Evolutionary conservation across 2,797 vertebrate species (phyloP), one percentile per base, ranked within the genome.

Genomic region (Pitangus sulphuratus): DNA sequence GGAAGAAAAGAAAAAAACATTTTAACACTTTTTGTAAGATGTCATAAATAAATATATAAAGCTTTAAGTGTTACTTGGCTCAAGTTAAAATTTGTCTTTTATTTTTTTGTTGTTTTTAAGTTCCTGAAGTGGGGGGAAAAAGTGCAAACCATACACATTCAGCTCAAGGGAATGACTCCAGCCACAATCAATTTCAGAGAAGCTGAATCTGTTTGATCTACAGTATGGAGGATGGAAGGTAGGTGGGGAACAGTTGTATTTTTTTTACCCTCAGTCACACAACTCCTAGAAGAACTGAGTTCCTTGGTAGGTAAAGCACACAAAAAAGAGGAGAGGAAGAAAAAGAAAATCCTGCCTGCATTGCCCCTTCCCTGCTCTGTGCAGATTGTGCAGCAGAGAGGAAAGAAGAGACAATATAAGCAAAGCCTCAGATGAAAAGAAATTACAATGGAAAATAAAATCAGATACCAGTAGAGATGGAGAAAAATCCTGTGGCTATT

Each of bases 21-120:
- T 95, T 94, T 84, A 87, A 97, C 94, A 90, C 87, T 81, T 96
- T 84, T 80, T 90, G 95, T 91, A 97, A 97, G 97, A 97, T 95
- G 97, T 96, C 96, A 98, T 98, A 98, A 98, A 98, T 98, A 98
- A 98, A 98, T 98, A 98, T 72, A 92, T 95, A 98, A 98, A 98
- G 95, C 97, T 97, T 97, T 97, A 97, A 95, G 19, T 95, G 91
- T 97, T 97, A 97, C 92, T 96, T 70, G 84, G 95, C 95, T 98
- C 96, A 95, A 96, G 82, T 96, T 89, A 93, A 95, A 97, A 97
- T 84, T 96, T 97, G 94, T 91, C 91, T 96, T 96, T 75, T 30
- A 13, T 44, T 80, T 92, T 39, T 50, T 75, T 90, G 33, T 83
- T 87, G 57, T 2, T 81, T 70, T 87, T 31, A 84, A 96, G 92